phyloP scores from a whole-genome alignment of 1,140 invertebrate species.

The Propsilocerus akamusi region DNA sequence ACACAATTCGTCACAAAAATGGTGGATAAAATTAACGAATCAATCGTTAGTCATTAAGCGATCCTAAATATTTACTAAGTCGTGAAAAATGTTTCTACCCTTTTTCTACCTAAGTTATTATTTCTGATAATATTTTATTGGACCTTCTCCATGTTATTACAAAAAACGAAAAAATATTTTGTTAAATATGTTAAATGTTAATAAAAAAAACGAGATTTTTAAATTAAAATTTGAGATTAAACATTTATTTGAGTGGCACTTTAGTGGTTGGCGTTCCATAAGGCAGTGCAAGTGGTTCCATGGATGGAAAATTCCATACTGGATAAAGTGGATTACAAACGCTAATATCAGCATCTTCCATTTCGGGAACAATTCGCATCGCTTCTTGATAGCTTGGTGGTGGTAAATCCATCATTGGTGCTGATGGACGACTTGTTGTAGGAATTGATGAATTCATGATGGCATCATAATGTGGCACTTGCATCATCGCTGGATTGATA shows the following conservation, averaged over 20 bases:
- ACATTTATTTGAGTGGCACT: slow-evolving; percentile 1
- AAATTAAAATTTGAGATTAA: too few relatives aligned
- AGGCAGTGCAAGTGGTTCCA: neutral
- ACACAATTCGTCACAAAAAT: neutral
- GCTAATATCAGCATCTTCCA: neutral
- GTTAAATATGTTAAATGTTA: too few relatives aligned
- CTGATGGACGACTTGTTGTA: neutral
- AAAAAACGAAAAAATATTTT: too few relatives aligned
- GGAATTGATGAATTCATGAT: neutral
- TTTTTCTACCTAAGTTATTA: too few relatives aligned
- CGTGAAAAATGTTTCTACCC: too few relatives aligned
- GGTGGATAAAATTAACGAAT: neutral
- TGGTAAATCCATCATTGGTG: neutral
- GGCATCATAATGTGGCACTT: neutral
- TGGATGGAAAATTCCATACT: neutral
- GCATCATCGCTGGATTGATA: neutral
- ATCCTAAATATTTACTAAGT: too few relatives aligned
- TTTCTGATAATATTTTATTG: too few relatives aligned
- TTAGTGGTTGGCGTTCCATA: neutral
- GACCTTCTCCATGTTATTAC: too few relatives aligned
- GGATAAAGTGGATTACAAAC: neutral
- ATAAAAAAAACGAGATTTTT: too few relatives aligned
- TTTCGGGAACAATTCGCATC: neutral
- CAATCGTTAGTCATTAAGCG: too few relatives aligned
- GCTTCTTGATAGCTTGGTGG: neutral